Percentiles rank a stretch among this genome's conserved stretches.
Conservation (phyloP, 2,113 vertebrate species). For the Amblyornis subalaris region DNA sequence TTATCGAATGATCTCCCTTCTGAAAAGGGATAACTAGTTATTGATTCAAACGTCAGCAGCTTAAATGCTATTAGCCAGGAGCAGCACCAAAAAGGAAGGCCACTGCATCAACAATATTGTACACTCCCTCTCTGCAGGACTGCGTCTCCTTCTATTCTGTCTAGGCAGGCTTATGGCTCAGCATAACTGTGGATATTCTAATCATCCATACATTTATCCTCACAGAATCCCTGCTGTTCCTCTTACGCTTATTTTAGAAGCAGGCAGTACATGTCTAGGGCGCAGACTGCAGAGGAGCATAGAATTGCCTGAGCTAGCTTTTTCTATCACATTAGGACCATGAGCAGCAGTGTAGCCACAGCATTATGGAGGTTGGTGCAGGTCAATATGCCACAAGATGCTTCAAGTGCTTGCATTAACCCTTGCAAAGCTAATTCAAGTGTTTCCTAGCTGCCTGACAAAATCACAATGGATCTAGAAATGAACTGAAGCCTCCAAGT, state of each 20-base stretch:
- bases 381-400: background rate
- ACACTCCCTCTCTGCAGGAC: background rate
- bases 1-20: constrained; percentile 15
- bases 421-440: background rate
- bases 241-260: background rate
- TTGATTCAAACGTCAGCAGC: constrained; percentile 44
- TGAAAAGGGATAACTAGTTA: constrained; percentile 37
- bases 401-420: background rate
- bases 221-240: background rate
- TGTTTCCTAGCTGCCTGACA: background rate
- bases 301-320: background rate
- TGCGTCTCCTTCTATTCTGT: background rate
- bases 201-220: background rate
- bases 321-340: background rate
- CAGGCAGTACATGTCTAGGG: background rate
- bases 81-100: background rate
- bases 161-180: background rate
- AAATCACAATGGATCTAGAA: background rate
- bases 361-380: background rate
- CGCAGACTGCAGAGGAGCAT: background rate
- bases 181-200: background rate
- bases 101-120: background rate
- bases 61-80: constrained; percentile 14
- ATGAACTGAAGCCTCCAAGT: background rate
- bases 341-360: background rate